A percentile compares a stretch with the other conserved stretches of the same genome.
These are phyloP conservation scores for Nomada ruficornis DNA, from an alignment of 2,888 invertebrate genomes.

Conservation along the genomic window DNA sequence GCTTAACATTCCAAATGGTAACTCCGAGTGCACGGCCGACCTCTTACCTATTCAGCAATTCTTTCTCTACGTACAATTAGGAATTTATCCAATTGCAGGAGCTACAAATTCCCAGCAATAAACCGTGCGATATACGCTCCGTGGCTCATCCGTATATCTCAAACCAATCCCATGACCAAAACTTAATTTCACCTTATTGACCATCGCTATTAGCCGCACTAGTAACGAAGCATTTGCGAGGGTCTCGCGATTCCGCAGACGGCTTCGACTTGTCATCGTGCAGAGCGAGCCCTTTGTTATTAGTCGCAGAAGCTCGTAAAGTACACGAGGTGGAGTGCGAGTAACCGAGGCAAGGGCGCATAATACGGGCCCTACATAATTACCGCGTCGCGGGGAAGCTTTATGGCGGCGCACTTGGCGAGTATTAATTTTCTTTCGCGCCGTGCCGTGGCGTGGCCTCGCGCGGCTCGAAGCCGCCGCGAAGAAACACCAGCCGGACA, in stretches of 20 bases:
- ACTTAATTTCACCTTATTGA: too few relatives aligned
- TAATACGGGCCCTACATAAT: constrained; percentile 77
- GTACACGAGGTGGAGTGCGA: constrained; percentile 62
- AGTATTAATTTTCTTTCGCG: constrained; percentile 82
- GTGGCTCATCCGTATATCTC: too few relatives aligned
- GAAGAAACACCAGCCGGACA: constrained; percentile 39
- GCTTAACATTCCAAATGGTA: too few relatives aligned
- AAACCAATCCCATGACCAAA: too few relatives aligned
- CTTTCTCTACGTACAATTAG: too few relatives aligned
- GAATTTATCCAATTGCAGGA: too few relatives aligned
- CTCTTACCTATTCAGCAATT: too few relatives aligned
- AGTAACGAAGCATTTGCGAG: not conserved
- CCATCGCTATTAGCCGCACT: not conserved
- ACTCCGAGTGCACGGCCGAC: too few relatives aligned
- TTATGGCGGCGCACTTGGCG: constrained; percentile 78
- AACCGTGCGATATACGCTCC: too few relatives aligned
- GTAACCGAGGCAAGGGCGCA: constrained; percentile 66
- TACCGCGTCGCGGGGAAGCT: constrained; percentile 82
- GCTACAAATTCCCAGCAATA: too few relatives aligned
- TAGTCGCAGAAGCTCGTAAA: constrained; percentile 80
- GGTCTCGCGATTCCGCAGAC: constrained; percentile 33
- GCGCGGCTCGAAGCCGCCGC: constrained; percentile 21
- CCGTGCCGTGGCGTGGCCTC: constrained; percentile 16
- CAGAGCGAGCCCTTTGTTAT: constrained; percentile 74
- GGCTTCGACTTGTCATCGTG: constrained; percentile 80